phyloP scores from a whole-genome alignment of 2,113 vertebrate genomes.

The Apus apus region DNA sequence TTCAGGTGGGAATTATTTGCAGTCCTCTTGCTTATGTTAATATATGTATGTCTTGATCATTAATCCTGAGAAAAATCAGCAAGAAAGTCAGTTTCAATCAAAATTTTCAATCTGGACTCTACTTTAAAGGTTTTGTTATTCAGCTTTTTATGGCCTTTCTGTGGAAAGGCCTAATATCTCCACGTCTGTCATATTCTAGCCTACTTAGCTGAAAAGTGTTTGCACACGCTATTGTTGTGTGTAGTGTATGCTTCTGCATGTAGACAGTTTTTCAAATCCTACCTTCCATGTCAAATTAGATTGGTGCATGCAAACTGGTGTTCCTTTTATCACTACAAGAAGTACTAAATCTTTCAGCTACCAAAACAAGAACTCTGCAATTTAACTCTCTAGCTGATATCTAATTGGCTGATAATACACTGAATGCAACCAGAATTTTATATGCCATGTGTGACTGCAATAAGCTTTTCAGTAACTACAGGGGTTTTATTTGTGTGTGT shows the following conservation, averaged over 20 bases:
- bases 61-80: not conserved
- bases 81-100: not conserved
- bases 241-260: not conserved
- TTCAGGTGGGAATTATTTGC: conserved; percentile 85
- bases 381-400: not conserved
- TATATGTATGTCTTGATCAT: not conserved
- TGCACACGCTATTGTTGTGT: not conserved
- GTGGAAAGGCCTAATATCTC: not conserved
- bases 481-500: not conserved
- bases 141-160: not conserved
- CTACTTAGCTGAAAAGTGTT: not conserved
- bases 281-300: not conserved
- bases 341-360: not conserved
- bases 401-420: not conserved
- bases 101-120: not conserved
- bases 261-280: not conserved
- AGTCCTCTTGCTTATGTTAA: not conserved
- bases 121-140: not conserved
- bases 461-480: not conserved
- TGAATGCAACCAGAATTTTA: not conserved
- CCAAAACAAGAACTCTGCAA: not conserved
- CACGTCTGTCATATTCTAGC: not conserved
- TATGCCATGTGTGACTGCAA: not conserved
- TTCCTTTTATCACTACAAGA: not conserved
- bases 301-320: not conserved